Evolutionary conservation across 2,797 vertebrate species (phyloP).

Genomic region (Petrocephalus sullivani): DNA sequence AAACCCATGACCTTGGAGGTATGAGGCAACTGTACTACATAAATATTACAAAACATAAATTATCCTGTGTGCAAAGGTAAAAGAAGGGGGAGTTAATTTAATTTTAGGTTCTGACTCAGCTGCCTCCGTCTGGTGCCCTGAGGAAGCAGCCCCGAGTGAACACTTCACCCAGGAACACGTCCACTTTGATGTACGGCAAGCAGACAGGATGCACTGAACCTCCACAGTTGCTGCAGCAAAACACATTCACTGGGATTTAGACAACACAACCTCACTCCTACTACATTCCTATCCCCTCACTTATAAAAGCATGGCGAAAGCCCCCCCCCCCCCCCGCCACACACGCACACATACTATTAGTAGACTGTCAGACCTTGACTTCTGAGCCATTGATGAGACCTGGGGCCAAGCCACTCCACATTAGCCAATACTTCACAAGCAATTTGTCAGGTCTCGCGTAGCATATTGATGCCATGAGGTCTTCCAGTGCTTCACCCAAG

Average conservation of each 20-base stretch:
- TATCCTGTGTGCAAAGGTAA: not conserved
- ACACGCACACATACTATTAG: not conserved
- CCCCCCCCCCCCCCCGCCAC: not conserved
- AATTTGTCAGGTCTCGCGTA: not conserved
- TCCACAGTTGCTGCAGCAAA: slow-evolving; percentile 36
- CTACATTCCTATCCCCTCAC: not conserved
- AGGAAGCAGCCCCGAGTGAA: slow-evolving; percentile 68
- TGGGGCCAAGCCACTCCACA: not conserved
- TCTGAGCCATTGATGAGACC: not conserved
- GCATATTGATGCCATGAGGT: not conserved
- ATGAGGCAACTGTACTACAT: not conserved
- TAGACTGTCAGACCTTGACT: not conserved
- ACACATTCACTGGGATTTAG: not conserved
- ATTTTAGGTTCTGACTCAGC: slow-evolving; percentile 65
- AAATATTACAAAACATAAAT: not conserved
- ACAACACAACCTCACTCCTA: not conserved
- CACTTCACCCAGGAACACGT: slow-evolving; percentile 71
- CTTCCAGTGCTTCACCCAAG: not conserved
- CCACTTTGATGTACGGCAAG: slow-evolving; percentile 84
- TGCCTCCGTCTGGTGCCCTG: slow-evolving; percentile 62
- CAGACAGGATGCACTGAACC: slow-evolving; percentile 79
- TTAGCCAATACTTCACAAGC: not conserved
- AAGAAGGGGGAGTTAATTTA: not conserved
- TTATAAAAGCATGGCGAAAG: not conserved
- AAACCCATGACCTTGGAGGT: not conserved